These are phyloP conservation scores for Dendrolimus kikuchii DNA, from an alignment of 1,140 invertebrate species.

Conservation along the genomic window DNA sequence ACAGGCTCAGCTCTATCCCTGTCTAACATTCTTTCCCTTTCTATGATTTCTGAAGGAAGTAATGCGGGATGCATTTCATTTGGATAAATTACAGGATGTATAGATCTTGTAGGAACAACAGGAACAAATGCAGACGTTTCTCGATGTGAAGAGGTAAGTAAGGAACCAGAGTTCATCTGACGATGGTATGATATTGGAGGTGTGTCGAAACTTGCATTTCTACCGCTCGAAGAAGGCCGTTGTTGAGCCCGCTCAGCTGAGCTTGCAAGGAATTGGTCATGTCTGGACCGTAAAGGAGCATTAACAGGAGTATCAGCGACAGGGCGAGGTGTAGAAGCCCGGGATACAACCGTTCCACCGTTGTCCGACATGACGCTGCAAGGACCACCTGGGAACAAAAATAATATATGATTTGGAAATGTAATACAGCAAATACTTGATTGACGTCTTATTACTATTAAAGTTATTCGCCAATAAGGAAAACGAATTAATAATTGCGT, in stretches of 20 bases:
- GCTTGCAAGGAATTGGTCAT: slow-evolving; percentile 74
- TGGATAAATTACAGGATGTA: slow-evolving; percentile 77
- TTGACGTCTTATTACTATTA: too few relatives aligned
- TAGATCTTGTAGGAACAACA: slow-evolving; percentile 83
- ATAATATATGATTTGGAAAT: not conserved
- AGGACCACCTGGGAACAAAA: slow-evolving; percentile 49
- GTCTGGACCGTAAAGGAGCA: slow-evolving; percentile 61
- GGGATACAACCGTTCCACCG: slow-evolving; percentile 50
- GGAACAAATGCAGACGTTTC: slow-evolving; percentile 88
- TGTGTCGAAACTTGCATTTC: slow-evolving; percentile 76
- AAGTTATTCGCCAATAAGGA: too few relatives aligned
- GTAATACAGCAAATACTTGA: too few relatives aligned
- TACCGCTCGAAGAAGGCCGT: slow-evolving; percentile 64
- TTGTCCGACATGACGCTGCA: slow-evolving; percentile 57
- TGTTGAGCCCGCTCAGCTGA: slow-evolving; percentile 55
- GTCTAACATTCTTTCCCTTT: slow-evolving; percentile 73
- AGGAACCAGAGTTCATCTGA: slow-evolving; percentile 72
- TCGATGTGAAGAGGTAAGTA: slow-evolving; percentile 73
- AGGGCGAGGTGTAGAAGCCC: slow-evolving; percentile 60
- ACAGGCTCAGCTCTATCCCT: slow-evolving; percentile 63
- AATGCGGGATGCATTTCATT: slow-evolving; percentile 76
- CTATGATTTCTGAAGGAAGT: slow-evolving; percentile 69
- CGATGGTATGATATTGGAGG: slow-evolving; percentile 79
- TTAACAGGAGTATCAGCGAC: slow-evolving; percentile 42
- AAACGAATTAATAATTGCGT: too few relatives aligned